phyloP scores from a whole-genome alignment of 2,113 vertebrate species.

The Jaculus jaculus region DNA sequence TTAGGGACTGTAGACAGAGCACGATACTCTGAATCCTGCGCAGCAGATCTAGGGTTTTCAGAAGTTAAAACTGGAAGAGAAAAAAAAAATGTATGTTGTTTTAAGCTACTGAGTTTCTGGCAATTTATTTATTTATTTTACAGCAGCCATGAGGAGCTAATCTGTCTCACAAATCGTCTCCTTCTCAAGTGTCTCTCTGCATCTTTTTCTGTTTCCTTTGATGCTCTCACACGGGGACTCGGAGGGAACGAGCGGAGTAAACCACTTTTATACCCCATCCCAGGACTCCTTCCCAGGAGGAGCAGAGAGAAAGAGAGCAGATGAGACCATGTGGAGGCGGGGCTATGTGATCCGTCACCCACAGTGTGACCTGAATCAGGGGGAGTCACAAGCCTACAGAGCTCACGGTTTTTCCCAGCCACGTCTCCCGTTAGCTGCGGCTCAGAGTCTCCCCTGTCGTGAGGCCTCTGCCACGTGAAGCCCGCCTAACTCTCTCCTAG shows the following conservation, averaged over 20 bases:
- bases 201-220: neutral
- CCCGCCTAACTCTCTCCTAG: neutral
- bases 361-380: neutral
- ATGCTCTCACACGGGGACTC: neutral
- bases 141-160: neutral
- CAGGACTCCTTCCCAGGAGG: neutral
- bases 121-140: constrained; percentile 33
- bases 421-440: neutral
- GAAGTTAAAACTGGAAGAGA: neutral
- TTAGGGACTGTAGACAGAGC: neutral
- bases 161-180: neutral
- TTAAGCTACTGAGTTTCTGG: neutral
- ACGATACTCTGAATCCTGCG: neutral
- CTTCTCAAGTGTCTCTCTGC: neutral
- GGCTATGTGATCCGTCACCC: neutral
- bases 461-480: neutral
- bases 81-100: neutral
- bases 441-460: neutral
- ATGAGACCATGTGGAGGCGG: neutral
- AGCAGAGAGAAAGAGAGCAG: neutral
- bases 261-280: neutral
- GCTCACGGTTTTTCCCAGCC: neutral
- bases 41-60: neutral
- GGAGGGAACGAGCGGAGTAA: neutral
- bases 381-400: neutral